Conservation (phyloP, 2,888 invertebrate species). For the Poecilus cupreus region DNA sequence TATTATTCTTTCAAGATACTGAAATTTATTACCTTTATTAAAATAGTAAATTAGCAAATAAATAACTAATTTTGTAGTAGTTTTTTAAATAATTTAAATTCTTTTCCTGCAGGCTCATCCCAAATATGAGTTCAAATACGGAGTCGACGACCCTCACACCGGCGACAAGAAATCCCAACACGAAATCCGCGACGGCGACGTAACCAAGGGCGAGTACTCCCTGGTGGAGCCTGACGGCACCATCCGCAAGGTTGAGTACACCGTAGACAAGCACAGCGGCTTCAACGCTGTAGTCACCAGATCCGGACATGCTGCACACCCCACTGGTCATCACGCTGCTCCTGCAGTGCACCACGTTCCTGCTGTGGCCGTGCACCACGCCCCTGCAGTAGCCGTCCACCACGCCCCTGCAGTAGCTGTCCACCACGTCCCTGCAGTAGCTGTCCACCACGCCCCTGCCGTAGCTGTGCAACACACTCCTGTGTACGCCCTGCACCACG, state of each 20-base stretch:
- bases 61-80: background rate
- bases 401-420: background rate
- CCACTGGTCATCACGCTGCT: background rate
- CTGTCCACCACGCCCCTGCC: background rate
- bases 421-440: background rate
- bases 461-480: background rate
- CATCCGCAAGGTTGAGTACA: constrained; percentile 20
- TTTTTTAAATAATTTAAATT: no score
- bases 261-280: constrained; percentile 13
- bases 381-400: background rate
- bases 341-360: constrained; percentile 4
- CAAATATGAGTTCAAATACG: constrained; percentile 32
- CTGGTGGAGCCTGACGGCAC: constrained; percentile 37
- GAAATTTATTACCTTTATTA: no score
- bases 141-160: constrained; percentile 23
- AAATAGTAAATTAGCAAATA: no score
- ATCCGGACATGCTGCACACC: constrained; percentile 16
- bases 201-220: constrained; percentile 24
- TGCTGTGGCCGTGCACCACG: background rate
- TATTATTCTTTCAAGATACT: no score
- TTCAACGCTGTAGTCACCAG: constrained; percentile 30
- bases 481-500: background rate
- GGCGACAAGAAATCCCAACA: background rate
- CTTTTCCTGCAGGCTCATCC: background rate
- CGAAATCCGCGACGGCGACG: constrained; percentile 25